Percentiles rank a stretch among this genome's conserved stretches.
Evolutionary conservation across 2,113 vertebrate species (phyloP).

Genomic region (Tonatia bakeri): DNA sequence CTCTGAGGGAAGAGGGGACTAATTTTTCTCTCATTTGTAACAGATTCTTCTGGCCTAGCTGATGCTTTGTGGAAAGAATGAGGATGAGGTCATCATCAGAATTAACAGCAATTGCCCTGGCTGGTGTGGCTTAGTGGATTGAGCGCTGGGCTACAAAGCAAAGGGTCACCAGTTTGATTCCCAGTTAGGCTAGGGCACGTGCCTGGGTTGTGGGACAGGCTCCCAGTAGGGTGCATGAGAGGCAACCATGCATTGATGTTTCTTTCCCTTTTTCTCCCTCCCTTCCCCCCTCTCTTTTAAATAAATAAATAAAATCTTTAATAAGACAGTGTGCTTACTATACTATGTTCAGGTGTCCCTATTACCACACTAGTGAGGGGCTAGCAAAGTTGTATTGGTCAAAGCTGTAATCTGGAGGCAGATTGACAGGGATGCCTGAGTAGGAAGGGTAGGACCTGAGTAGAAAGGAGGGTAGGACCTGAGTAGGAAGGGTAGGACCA

Average conservation of each 20-base stretch:
- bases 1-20: constrained; percentile 4
- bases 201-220: no score
- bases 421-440: constrained; percentile 40
- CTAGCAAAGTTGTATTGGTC: not conserved
- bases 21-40: constrained; percentile 47
- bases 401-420: constrained; percentile 51
- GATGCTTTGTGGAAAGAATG: constrained; percentile 64
- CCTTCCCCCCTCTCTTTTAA: no score
- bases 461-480: not conserved
- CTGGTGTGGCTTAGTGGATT: no score
- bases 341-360: constrained; percentile 38
- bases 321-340: constrained; percentile 22
- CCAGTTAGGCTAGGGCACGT: no score
- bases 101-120: constrained; percentile 50
- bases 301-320: no score
- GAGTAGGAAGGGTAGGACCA: not conserved
- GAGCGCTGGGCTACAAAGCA: no score
- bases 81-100: constrained; percentile 5
- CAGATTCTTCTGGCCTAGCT: not conserved
- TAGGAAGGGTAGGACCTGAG: not conserved
- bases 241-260: no score
- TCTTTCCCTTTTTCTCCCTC: no score
- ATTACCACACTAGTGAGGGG: no score
- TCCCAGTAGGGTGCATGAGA: no score
- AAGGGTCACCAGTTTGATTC: no score